Base-by-base conservation (phyloP, 2,888 invertebrate genomes). In the Drosophila longiperda region DNA sequence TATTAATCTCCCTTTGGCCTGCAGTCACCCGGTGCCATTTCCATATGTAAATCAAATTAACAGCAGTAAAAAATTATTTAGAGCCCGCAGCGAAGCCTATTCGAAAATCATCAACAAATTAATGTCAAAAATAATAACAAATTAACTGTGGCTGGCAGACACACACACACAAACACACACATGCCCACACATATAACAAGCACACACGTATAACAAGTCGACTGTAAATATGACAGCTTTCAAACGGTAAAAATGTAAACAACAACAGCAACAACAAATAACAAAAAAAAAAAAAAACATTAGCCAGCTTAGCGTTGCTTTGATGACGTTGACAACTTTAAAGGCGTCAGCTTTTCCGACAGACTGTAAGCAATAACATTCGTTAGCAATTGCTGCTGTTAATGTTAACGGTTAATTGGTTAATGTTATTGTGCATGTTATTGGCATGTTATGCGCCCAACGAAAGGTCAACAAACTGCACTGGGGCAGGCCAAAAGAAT, bases 91-190 rank as follows among this genome's bases (percentile, higher is more conserved):
- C 58, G 29, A 42, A 17, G 48, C 9, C 42, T 50, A 80, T 81
- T 83, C 52, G 42, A 75, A 85, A 73, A 85, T 88, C 86, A 87
- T 76, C 83, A 76, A 61, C 57, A 82, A 85, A 85, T 87, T 71
- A 69, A 85, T 82, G 86, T 87, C 80, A 76, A 90, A 87, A 26
- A 85, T 79, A 90, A 78, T 68, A 84, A 90, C 90, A 84, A 90
- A 88, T 84, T 79, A 81, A 83, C 78, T 70, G 60, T 62, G 40
- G 45, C 38, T 59, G 3, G 6, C 20, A 42, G 20, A 12, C 38
- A 38, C 40, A 66, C 2, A 29, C 32, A 40, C 12, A 33, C 40
- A 57, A n/a, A 54, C 23, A 23, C 40, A 49, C 33, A 23, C n/a
- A 36, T 32, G 17, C 15, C 45, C 32, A 53, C 11, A 20, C 52